Evolutionary conservation across 2,797 vertebrate species (phyloP).

Genomic region (Halcyon chelicuti): DNA sequence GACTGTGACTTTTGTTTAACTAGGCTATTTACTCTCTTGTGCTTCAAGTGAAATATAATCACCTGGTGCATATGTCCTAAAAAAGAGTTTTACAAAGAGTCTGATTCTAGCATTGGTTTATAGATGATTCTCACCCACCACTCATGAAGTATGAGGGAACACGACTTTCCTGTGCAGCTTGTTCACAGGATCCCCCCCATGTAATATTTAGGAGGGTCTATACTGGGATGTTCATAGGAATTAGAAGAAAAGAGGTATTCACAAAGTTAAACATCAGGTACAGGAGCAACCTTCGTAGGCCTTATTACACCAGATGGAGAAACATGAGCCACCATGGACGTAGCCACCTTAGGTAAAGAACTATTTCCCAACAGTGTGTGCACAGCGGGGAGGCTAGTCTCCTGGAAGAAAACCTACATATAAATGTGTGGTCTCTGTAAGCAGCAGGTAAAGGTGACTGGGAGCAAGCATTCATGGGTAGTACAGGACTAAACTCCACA

Average conservation of each 20-base stretch:
- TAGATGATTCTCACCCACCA: not conserved
- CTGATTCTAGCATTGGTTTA: not conserved
- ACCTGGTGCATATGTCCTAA: not conserved
- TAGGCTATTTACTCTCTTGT: not conserved
- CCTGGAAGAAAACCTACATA: not conserved
- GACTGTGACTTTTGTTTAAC: not conserved
- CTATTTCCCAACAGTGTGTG: not conserved
- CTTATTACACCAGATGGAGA: not conserved
- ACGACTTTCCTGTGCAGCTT: not conserved
- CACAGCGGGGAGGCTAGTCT: not conserved
- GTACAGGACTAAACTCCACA: not conserved
- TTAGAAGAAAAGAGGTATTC: not conserved
- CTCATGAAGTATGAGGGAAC: not conserved
- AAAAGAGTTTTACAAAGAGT: not conserved
- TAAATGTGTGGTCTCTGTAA: not conserved
- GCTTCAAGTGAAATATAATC: not conserved
- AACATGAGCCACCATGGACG: not conserved
- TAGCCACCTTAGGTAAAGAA: not conserved
- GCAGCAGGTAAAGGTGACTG: not conserved
- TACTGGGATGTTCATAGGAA: not conserved
- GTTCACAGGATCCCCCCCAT: not conserved
- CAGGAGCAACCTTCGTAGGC: not conserved
- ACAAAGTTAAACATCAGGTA: not conserved
- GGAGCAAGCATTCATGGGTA: not conserved
- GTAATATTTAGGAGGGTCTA: not conserved